Conservation (phyloP, 2,113 vertebrate genomes). For the Trematomus loennbergii region DNA sequence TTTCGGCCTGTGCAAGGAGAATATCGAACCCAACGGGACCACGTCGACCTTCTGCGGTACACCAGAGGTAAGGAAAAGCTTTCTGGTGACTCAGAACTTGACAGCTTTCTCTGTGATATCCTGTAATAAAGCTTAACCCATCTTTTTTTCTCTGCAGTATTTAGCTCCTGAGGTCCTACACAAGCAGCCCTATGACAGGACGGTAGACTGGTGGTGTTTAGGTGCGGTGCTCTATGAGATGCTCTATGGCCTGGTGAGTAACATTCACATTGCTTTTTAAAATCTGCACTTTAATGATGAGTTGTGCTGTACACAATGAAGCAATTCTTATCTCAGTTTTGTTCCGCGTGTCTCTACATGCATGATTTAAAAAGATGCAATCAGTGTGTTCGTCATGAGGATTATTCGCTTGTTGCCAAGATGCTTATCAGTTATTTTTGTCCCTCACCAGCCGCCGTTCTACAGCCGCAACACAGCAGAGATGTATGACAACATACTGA, state of each 20-base stretch:
- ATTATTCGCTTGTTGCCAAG: neutral
- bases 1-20: conserved; percentile 99
- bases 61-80: conserved; percentile 89
- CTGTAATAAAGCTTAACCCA: neutral
- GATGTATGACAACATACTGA: conserved; percentile 99
- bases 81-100: neutral
- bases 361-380: neutral
- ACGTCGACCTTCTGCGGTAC: conserved; percentile 99
- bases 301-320: neutral
- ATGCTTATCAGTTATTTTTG: conserved; percentile 1
- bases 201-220: conserved; percentile 99
- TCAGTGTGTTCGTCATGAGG: neutral
- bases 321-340: neutral
- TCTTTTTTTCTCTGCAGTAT: conserved; percentile 84
- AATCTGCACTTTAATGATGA: neutral
- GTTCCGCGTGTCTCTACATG: neutral
- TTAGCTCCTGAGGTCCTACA: conserved; percentile 97
- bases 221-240: conserved; percentile 98
- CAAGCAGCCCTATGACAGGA: conserved; percentile 97
- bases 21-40: conserved; percentile 97
- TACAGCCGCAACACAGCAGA: conserved; percentile 98
- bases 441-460: conserved; percentile 91
- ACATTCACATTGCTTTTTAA: neutral
- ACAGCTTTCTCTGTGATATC: neutral
- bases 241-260: conserved; percentile 97